phyloP scores from a whole-genome alignment of 2,797 vertebrate genomes.

The Alca torda region DNA sequence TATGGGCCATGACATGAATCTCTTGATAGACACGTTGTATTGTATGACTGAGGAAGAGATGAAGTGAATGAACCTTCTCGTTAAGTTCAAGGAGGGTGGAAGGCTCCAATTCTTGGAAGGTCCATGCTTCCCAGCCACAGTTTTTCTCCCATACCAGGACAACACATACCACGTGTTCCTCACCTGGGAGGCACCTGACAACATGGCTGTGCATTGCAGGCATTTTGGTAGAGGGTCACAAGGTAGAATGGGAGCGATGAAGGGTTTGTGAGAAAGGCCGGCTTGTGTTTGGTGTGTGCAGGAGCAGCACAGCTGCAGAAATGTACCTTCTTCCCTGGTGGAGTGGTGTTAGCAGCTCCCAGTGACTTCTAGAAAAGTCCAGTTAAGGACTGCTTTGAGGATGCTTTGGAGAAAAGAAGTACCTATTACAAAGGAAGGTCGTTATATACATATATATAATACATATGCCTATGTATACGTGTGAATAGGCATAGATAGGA shows the following conservation, averaged over 20 bases:
- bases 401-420: not conserved
- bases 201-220: not conserved
- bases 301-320: not conserved
- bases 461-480: fast-evolving
- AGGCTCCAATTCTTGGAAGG: not conserved
- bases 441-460: not conserved
- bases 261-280: not conserved
- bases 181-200: not conserved
- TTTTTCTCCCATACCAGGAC: not conserved
- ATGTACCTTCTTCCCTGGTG: not conserved
- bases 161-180: not conserved
- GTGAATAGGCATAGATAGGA: not conserved
- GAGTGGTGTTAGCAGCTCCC: not conserved
- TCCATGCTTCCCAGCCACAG: not conserved
- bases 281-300: not conserved
- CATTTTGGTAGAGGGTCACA: not conserved
- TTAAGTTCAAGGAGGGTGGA: not conserved
- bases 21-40: not conserved
- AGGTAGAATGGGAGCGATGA: not conserved
- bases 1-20: too few species aligned
- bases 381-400: not conserved
- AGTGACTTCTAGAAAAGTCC: not conserved
- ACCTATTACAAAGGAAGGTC: not conserved
- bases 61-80: not conserved
- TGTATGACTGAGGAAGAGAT: not conserved